Conservation (phyloP, 92 coral and sea anemone genomes). For the Siderastrea siderea region DNA sequence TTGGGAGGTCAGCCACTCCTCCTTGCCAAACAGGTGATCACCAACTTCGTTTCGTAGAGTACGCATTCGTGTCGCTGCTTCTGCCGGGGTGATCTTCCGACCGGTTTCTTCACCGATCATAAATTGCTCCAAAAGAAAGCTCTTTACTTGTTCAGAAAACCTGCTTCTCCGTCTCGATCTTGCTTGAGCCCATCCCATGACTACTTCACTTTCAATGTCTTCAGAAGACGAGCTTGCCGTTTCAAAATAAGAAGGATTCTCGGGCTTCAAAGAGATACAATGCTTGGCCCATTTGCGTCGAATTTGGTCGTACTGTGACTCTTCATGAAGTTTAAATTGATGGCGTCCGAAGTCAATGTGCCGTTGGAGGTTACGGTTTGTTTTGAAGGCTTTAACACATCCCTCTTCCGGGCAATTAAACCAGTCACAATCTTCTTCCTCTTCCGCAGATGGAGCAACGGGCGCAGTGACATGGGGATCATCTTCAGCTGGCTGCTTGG, state of each 20-base stretch:
- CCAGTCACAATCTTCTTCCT: background rate
- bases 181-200: slow-evolving; percentile 44
- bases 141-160: no score
- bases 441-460: background rate
- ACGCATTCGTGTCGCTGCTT: no score
- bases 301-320: slow-evolving; percentile 61
- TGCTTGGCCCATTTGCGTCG: slow-evolving; percentile 60
- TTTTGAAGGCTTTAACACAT: slow-evolving; percentile 34
- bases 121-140: no score
- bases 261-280: slow-evolving; percentile 49
- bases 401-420: slow-evolving; percentile 62
- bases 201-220: background rate
- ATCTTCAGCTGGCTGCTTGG: background rate
- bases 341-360: slow-evolving; percentile 57
- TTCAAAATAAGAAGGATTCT: slow-evolving; percentile 8
- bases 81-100: no score
- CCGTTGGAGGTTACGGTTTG: slow-evolving; percentile 30
- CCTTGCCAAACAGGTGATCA: no score
- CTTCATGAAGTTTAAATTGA: slow-evolving; percentile 50
- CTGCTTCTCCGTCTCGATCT: no score
- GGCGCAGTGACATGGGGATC: background rate
- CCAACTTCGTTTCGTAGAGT: no score
- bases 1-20: no score
- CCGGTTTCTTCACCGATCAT: no score
- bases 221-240: slow-evolving; percentile 1